These are phyloP conservation scores for Grus americana DNA, from an alignment of 2,113 vertebrate species.

Conservation along the genomic window DNA sequence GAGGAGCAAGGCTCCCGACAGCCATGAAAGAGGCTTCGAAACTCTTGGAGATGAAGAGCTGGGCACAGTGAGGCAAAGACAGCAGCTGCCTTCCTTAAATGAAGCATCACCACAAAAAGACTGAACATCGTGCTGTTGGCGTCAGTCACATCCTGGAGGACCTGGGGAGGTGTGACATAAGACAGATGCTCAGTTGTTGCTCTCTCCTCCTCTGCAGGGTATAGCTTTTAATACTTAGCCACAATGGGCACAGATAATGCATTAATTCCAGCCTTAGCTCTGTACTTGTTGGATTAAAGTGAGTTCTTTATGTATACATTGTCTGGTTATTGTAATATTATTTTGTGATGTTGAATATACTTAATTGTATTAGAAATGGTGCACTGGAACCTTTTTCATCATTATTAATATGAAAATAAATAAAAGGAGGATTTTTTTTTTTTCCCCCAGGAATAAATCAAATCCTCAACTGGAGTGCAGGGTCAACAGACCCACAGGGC, in stretches of 20 bases:
- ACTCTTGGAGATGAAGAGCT: background rate
- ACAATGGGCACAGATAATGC: conserved; percentile 39
- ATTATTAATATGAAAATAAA: conserved; percentile 13
- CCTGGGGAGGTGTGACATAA: background rate
- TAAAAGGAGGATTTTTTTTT: background rate
- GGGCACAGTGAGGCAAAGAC: background rate
- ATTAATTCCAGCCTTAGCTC: conserved; percentile 29
- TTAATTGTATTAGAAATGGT: conserved; percentile 67
- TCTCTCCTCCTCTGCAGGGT: background rate
- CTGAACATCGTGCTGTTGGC: background rate
- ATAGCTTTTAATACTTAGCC: background rate
- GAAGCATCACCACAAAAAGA: background rate
- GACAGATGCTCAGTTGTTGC: background rate
- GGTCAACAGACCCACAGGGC: conserved; percentile 24
- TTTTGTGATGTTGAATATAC: conserved; percentile 28
- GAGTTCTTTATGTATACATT: conserved; percentile 34
- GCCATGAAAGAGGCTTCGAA: background rate
- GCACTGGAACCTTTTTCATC: background rate
- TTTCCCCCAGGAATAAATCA: background rate
- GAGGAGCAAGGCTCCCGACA: background rate
- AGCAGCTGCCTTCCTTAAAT: background rate
- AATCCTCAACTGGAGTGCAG: background rate
- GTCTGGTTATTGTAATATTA: conserved; percentile 36
- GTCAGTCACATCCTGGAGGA: background rate
- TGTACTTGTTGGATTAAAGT: conserved; percentile 49